A percentile compares a stretch with the other conserved stretches of the same genome.
phyloP scores from a whole-genome alignment of 1,140 invertebrate genomes.

The Metopolophium dirhodum region DNA sequence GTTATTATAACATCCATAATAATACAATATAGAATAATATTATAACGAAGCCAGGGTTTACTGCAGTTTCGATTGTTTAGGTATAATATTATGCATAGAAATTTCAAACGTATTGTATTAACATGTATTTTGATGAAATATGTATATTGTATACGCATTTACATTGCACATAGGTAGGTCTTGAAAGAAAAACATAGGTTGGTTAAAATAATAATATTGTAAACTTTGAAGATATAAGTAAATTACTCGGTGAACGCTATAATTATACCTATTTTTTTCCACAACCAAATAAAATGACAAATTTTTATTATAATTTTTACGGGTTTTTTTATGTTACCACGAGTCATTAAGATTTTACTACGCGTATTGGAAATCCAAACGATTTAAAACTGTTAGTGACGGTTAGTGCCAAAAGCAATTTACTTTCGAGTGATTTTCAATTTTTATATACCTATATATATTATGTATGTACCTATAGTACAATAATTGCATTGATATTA shows the following conservation, averaged over 20 bases:
- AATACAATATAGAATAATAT: too few relatives aligned
- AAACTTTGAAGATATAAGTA: neutral
- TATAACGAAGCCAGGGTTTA: neutral
- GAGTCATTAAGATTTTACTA: conserved; percentile 18
- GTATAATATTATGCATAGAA: neutral
- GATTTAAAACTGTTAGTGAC: conserved; percentile 21
- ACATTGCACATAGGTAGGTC: too few relatives aligned
- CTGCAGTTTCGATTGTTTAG: neutral
- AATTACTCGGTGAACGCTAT: neutral
- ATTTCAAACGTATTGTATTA: neutral
- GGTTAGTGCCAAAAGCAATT: conserved; percentile 34
- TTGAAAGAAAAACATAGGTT: too few relatives aligned
- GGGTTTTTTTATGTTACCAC: neutral
- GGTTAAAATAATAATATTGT: neutral
- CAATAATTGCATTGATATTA: neutral
- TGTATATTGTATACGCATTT: neutral
- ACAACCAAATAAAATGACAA: neutral
- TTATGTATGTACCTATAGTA: too few relatives aligned
- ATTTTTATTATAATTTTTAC: conserved; percentile 20
- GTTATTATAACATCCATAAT: too few relatives aligned
- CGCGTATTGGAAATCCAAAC: neutral
- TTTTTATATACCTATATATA: neutral
- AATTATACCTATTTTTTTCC: neutral
- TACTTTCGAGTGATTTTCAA: neutral
- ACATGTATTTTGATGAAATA: neutral